phyloP scores from a whole-genome alignment of 1,140 invertebrate species.

The Monochamus saltuarius region DNA sequence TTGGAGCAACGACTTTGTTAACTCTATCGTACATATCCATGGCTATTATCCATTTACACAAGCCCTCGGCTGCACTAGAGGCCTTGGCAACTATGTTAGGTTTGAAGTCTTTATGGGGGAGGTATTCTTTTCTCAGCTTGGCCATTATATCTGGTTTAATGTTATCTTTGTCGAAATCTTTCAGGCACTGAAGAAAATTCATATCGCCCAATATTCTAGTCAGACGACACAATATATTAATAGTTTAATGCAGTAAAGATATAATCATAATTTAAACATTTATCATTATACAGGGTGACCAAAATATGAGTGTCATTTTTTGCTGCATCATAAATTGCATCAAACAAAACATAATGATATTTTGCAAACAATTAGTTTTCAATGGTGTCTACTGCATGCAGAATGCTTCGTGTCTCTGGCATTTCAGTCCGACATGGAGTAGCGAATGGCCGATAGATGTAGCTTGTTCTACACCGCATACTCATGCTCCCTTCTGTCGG shows the following conservation, averaged over 20 bases:
- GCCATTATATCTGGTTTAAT: slow-evolving; percentile 78
- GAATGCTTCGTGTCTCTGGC: too few species aligned
- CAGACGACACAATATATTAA: not conserved
- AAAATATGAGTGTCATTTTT: too few species aligned
- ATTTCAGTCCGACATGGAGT: too few species aligned
- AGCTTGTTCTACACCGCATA: too few species aligned
- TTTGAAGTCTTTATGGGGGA: slow-evolving; percentile 83
- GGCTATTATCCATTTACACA: slow-evolving; percentile 92
- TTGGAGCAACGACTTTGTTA: slow-evolving; percentile 70
- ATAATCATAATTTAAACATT: too few species aligned
- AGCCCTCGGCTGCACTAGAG: slow-evolving; percentile 80
- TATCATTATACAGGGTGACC: too few species aligned
- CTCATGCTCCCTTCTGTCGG: too few species aligned
- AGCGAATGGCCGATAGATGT: too few species aligned
- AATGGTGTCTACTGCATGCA: too few species aligned
- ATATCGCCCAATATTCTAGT: slow-evolving; percentile 80
- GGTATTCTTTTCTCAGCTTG: slow-evolving; percentile 81
- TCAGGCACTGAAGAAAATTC: slow-evolving; percentile 78
- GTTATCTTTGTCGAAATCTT: slow-evolving; percentile 92
- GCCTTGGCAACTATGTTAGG: slow-evolving; percentile 87
- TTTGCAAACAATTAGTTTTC: too few species aligned
- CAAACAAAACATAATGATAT: too few species aligned
- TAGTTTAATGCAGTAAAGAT: not conserved
- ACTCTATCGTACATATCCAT: slow-evolving; percentile 92
- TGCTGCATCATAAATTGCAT: too few species aligned